Percentiles rank a stretch among this genome's conserved stretches.
Evolutionary conservation across 2,888 invertebrate genomes (phyloP).

Genomic region (Selenia dentaria): DNA sequence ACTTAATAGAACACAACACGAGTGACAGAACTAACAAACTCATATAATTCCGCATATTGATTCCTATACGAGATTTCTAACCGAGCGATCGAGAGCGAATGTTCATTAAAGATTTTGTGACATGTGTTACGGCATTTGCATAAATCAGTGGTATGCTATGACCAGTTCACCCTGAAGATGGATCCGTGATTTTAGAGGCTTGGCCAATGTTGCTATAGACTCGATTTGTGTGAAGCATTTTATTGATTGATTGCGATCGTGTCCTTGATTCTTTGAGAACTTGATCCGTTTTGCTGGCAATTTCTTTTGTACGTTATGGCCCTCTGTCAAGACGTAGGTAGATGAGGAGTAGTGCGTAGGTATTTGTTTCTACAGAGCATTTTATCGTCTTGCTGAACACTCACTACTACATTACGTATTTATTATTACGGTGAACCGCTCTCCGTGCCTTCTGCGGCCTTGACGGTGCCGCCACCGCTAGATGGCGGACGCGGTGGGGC

Average conservation of each 20-base stretch:
- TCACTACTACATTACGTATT: no score
- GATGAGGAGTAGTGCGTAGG: no score
- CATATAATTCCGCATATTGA: constrained; percentile 22
- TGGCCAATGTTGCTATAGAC: constrained; percentile 16
- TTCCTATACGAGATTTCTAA: constrained; percentile 21
- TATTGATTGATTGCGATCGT: constrained; percentile 17
- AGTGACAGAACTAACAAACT: constrained; percentile 25
- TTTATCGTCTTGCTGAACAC: no score
- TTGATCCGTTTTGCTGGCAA: no score
- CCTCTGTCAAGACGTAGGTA: no score
- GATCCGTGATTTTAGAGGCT: constrained; percentile 29
- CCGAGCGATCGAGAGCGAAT: constrained; percentile 30
- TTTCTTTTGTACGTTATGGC: no score
- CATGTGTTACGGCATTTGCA: constrained; percentile 45
- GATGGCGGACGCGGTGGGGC: no score
- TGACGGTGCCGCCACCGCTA: no score
- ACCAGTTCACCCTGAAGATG: constrained; percentile 59
- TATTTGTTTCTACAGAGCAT: no score
- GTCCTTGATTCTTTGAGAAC: no score
- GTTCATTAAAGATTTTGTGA: constrained; percentile 33
- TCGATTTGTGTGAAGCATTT: constrained; percentile 13
- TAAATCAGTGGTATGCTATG: constrained; percentile 40
- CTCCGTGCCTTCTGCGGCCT: no score
- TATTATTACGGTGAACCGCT: no score
- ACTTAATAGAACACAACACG: constrained; percentile 25